These are phyloP conservation scores for Trichogramma pretiosum DNA, from an alignment of 1,140 invertebrate genomes.

Conservation along the genomic window DNA sequence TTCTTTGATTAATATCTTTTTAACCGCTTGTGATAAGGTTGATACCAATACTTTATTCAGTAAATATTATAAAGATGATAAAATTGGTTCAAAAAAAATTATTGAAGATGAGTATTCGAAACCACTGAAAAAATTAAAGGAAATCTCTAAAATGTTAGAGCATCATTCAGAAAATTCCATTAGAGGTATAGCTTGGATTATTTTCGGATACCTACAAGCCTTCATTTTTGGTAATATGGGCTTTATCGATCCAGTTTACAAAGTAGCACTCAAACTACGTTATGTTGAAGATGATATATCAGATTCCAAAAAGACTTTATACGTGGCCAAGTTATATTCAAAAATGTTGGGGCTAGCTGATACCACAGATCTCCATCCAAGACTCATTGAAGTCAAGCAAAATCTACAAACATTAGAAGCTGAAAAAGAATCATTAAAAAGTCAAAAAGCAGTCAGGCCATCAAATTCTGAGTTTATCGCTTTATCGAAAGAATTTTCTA, in stretches of 20 bases:
- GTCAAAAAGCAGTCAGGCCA: conserved; percentile 48
- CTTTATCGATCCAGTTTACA: conserved; percentile 65
- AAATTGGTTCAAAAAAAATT: too few relatives aligned
- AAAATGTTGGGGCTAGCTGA: conserved; percentile 21
- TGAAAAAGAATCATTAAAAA: conserved; percentile 22
- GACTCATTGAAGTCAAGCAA: conserved; percentile 18
- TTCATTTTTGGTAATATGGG: conserved; percentile 41
- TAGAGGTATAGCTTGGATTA: conserved; percentile 35
- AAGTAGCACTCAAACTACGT: conserved; percentile 56
- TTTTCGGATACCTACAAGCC: conserved; percentile 39
- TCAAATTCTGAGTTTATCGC: conserved; percentile 45
- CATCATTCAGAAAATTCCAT: conserved; percentile 9
- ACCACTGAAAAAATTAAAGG: conserved; percentile 1
- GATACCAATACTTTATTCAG: too few relatives aligned
- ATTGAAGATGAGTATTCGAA: not conserved
- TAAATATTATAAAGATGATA: too few relatives aligned
- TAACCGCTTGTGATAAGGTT: conserved; percentile 12
- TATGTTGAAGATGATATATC: conserved; percentile 58
- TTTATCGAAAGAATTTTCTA: conserved; percentile 34
- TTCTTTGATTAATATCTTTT: conserved; percentile 12
- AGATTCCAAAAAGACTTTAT: conserved; percentile 28
- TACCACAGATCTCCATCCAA: conserved; percentile 15
- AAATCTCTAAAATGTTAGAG: not conserved
- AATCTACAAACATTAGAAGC: conserved; percentile 23
- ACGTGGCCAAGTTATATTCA: conserved; percentile 25